Percentiles rank a stretch among this genome's conserved stretches.
phyloP scores from a whole-genome alignment of 37 sponge, comb jelly and placozoan species.

The Theonella swinhoei region DNA sequence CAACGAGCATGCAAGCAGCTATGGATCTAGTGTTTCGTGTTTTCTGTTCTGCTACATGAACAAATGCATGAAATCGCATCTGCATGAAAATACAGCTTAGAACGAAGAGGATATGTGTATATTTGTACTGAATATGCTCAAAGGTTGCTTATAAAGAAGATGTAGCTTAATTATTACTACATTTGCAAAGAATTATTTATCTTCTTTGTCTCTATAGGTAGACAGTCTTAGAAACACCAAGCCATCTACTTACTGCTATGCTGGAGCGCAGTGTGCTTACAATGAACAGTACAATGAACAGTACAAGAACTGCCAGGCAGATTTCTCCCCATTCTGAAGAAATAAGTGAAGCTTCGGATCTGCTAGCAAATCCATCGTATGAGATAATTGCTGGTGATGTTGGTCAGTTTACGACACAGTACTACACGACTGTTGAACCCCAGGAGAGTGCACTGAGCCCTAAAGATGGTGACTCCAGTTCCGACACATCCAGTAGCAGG shows the following conservation, averaged over 20 bases:
- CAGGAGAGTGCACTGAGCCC: neutral
- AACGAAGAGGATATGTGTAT: too few species aligned
- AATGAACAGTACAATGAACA: neutral
- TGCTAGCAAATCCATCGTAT: neutral
- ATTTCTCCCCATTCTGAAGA: neutral
- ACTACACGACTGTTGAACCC: constrained; percentile 18
- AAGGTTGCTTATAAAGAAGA: too few species aligned
- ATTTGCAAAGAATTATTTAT: too few species aligned
- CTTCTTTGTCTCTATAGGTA: too few species aligned
- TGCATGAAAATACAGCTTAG: too few species aligned
- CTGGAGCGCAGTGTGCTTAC: neutral
- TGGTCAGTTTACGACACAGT: constrained; percentile 14
- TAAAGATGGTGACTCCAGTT: neutral
- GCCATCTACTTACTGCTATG: neutral
- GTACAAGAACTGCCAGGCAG: constrained; percentile 14
- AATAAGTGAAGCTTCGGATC: neutral
- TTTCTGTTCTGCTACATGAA: too few species aligned
- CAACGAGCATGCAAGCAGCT: too few species aligned
- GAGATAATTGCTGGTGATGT: neutral
- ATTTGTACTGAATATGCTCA: too few species aligned
- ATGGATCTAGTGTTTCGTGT: too few species aligned
- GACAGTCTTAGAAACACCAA: too few species aligned
- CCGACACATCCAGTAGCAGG: constrained; percentile 28
- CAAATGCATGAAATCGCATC: too few species aligned
- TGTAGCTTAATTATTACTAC: too few species aligned